Evolutionary conservation across 2,797 vertebrate species (phyloP), one percentile per base, ranked within the genome.

Genomic region (Sebastes minor): DNA sequence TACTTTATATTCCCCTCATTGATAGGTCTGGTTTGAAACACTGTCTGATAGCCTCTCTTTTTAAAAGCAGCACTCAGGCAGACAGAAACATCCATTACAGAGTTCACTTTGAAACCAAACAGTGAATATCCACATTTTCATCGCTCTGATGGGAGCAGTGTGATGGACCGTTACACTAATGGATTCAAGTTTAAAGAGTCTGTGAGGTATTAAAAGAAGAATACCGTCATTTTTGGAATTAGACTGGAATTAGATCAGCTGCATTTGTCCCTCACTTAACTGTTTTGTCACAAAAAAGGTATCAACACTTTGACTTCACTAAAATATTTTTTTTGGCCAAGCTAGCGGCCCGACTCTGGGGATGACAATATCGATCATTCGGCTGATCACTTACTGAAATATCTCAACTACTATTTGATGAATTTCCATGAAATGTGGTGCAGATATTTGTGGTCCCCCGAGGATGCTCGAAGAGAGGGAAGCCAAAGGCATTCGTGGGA

Each of bases 71-170:
- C 62, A 35, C 46, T 86, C 71, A 62, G 66, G 25, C 66, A 79
- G 57, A 75, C 53, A 46, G 30, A 63, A 70, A 38, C 35, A 61
- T 62, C 67, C 66, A 82, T 81, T 82, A 75, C 22, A 42, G 62
- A 16, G 30, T 60, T 59, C 33, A 53, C 69, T 85, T 79, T 67
- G 14, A 82, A 66, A 27, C 25, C 42, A 57, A 80, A 30, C 33
- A 46, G 46, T 27, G 8, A 70, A 73, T 74, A 25, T 16, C 23
- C 49, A 66, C 35, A 65, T 35, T 42, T 46, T 49, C 22, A 65
- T 11, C 3, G 5, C 52, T 38, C 30, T 25, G 12, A 5, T 67
- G 33, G 78, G 64, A 81, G 77, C 53, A 59, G 42, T 4, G 22
- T 20, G 57, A 66, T 38, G 75, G 62, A 60, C 56, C 8, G 27